A percentile compares a stretch with the other conserved stretches of the same genome.
phyloP scores from a whole-genome alignment of 1,140 invertebrate genomes.

The Drosophila orena region DNA sequence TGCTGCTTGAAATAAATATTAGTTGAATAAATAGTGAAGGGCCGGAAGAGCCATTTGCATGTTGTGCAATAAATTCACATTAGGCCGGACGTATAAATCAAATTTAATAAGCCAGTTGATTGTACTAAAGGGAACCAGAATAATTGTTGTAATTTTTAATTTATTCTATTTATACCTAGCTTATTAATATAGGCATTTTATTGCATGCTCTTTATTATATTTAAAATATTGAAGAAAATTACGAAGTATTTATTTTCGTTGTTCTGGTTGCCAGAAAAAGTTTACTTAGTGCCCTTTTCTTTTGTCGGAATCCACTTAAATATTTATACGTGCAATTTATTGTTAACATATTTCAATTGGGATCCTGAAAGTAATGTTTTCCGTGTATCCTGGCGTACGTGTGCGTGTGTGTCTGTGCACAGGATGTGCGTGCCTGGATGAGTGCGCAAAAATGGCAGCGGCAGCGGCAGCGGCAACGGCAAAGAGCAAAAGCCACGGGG shows the following conservation, averaged over 20 bases:
- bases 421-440: conserved; percentile 47
- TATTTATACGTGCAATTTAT: too few relatives aligned
- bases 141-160: too few relatives aligned
- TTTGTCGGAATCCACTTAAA: too few relatives aligned
- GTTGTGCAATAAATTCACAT: background rate
- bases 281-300: too few relatives aligned
- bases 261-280: too few relatives aligned
- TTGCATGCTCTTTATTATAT: too few relatives aligned
- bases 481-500: conserved; percentile 43
- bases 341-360: background rate
- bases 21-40: background rate
- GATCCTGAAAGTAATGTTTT: background rate
- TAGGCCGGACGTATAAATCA: background rate
- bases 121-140: background rate
- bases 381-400: conserved; percentile 15
- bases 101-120: background rate
- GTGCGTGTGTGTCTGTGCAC: conserved; percentile 23
- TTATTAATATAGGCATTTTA: too few relatives aligned
- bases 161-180: too few relatives aligned
- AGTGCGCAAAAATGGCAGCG: conserved; percentile 54
- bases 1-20: background rate
- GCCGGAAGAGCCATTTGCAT: too few relatives aligned
- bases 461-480: conserved; percentile 47
- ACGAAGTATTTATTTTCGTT: too few relatives aligned
- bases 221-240: too few relatives aligned